Conservation (phyloP, 2,797 vertebrate genomes). For the Rhincodon typus region DNA sequence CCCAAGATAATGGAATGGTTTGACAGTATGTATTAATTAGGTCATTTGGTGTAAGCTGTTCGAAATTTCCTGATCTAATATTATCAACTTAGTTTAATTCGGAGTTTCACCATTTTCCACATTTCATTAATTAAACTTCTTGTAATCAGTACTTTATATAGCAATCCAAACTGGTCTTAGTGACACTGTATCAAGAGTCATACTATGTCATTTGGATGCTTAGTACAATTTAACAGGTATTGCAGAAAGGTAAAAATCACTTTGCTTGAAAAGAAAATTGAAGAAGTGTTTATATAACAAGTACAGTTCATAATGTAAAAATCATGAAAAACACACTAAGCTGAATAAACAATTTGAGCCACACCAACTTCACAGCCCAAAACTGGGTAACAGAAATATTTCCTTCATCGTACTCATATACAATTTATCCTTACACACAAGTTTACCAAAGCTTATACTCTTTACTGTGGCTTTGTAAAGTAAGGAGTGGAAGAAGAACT, state of each 20-base stretch:
- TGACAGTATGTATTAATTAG: neutral
- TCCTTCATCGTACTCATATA: neutral
- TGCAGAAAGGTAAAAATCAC: neutral
- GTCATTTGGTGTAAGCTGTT: neutral
- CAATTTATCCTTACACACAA: neutral
- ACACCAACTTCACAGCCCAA: neutral
- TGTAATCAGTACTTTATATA: neutral
- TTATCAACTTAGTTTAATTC: neutral
- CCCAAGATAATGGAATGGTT: neutral
- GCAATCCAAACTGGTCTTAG: neutral
- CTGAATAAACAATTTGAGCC: neutral
- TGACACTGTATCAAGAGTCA: neutral
- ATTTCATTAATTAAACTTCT: neutral
- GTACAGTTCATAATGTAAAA: neutral
- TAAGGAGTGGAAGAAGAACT: neutral
- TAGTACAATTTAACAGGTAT: neutral
- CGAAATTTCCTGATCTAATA: neutral
- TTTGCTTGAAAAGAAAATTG: neutral
- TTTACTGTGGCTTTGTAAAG: neutral
- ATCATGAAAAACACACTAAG: neutral
- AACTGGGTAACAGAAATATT: neutral
- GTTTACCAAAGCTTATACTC: neutral
- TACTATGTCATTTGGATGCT: neutral
- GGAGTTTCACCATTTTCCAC: neutral
- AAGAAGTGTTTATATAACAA: neutral